phyloP scores from a whole-genome alignment of 2,797 vertebrate genomes.

The Valencia hispanica region DNA sequence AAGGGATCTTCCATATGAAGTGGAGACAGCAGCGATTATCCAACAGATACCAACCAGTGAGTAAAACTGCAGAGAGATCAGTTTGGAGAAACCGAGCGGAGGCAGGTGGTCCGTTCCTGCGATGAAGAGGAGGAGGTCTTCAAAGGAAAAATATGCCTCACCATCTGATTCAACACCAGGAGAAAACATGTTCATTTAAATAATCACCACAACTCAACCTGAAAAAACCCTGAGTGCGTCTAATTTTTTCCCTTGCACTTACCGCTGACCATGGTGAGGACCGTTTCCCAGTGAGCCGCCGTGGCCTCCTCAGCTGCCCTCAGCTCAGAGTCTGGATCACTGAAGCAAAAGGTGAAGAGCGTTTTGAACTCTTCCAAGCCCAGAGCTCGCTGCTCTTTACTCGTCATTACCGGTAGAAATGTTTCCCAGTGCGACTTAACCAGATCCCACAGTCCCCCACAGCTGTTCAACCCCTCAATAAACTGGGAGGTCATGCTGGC shows the following conservation, averaged over 20 bases:
- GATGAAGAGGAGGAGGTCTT: conserved; percentile 74
- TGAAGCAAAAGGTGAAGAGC: conserved; percentile 69
- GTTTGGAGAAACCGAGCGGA: conserved; percentile 59
- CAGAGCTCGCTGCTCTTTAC: conserved; percentile 28
- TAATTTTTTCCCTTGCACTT: background rate
- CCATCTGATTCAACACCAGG: conserved; percentile 39
- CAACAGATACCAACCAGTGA: conserved; percentile 56
- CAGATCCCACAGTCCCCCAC: conserved; percentile 72
- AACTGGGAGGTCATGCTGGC: conserved; percentile 77
- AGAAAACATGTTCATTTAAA: background rate
- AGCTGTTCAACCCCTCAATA: conserved; percentile 72
- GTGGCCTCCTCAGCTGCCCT: conserved; percentile 65
- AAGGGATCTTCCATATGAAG: background rate
- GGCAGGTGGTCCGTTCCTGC: conserved; percentile 67
- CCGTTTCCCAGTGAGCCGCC: conserved; percentile 58
- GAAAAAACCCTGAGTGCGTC: background rate
- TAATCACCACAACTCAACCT: background rate
- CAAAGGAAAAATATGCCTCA: conserved; percentile 49
- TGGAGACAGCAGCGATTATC: too few relatives aligned
- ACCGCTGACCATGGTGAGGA: conserved; percentile 66
- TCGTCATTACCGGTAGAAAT: conserved; percentile 72
- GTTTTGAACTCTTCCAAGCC: conserved; percentile 52
- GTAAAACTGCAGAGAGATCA: conserved; percentile 69
- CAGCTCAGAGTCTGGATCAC: conserved; percentile 32
- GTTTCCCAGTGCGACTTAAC: conserved; percentile 60